Percentiles rank a stretch among this genome's conserved stretches.
Conservation (phyloP, 2,113 vertebrate species). For the Strix aluco region DNA sequence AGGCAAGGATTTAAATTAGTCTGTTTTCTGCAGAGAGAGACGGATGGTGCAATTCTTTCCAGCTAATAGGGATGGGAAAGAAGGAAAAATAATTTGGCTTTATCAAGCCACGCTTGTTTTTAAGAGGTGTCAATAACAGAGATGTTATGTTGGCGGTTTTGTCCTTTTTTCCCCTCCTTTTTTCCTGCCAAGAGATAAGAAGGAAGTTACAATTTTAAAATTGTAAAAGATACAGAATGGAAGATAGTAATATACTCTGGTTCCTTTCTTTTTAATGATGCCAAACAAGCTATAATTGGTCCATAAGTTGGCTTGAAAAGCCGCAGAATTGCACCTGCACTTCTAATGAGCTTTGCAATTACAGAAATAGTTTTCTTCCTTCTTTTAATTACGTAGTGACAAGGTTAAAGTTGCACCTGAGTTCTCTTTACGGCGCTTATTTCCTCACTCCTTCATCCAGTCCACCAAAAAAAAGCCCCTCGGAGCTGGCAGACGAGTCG, state of each 20-base stretch:
- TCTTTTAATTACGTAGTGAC: background rate
- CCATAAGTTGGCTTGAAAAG: background rate
- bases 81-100: background rate
- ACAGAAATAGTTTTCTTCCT: background rate
- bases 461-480: background rate
- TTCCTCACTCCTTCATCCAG: background rate
- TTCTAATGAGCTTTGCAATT: background rate
- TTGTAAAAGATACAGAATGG: background rate
- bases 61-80: background rate
- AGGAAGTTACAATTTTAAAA: background rate
- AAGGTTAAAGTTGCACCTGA: background rate
- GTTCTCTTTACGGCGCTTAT: background rate
- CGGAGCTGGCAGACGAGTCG: rapidly evolving
- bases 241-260: background rate
- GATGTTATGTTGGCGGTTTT: background rate
- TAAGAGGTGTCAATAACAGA: background rate
- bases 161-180: background rate
- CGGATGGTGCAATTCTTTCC: background rate
- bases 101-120: background rate
- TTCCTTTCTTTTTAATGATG: background rate
- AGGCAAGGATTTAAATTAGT: background rate
- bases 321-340: background rate
- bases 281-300: background rate
- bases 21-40: background rate
- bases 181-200: background rate